Base-by-base conservation (phyloP, 2,797 vertebrate species). In the Momotus momota region DNA sequence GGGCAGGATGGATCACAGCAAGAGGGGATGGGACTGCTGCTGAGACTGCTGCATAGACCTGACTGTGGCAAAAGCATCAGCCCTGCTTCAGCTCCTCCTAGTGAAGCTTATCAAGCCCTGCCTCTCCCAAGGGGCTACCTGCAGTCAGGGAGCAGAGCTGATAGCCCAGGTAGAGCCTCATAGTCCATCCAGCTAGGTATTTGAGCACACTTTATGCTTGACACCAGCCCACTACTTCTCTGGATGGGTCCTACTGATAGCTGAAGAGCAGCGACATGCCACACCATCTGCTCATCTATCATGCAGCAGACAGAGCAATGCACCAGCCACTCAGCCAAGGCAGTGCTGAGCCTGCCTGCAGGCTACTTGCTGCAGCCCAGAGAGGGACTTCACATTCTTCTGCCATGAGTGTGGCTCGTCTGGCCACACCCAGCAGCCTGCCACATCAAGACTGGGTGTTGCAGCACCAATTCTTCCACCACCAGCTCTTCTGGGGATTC, bases 241-340 rank as follows among this genome's bases (percentile, higher is more conserved):
- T 0, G 0, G 1, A 9, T 0, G 5, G 40, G 51, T n/a, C 23
- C 7, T 51, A 38, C 10, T 0, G 0, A 1, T 3, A 61, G 41
- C 35, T 25, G 10, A 43, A 33, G 72, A 82, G 54, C 78, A 89
- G 54, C 13, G 7, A 15, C 60, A 35, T 57, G 61, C 65, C 92
- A 38, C 51, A 3, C 13, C 0, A 2, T 52, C 85, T 49, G 69
- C 61, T 91, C 85, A 75, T 23, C 26, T 5, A 2, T 54, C 87
- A 74, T 7, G 0, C 1, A 8, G 52, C 61, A 54, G 74, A 41
- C 14, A 11, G 23, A 85, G 58, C 66, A 54, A 54, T 10, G 61
- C 74, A 12, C 4, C 1, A 6, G 20, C 51, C 7, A 1, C 25
- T 62, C 86, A 77, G 77, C 21, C 16, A 1, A 2, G 1, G 2